phyloP scores from a whole-genome alignment of 2,797 vertebrate genomes.

The Meriones psammophilus region DNA sequence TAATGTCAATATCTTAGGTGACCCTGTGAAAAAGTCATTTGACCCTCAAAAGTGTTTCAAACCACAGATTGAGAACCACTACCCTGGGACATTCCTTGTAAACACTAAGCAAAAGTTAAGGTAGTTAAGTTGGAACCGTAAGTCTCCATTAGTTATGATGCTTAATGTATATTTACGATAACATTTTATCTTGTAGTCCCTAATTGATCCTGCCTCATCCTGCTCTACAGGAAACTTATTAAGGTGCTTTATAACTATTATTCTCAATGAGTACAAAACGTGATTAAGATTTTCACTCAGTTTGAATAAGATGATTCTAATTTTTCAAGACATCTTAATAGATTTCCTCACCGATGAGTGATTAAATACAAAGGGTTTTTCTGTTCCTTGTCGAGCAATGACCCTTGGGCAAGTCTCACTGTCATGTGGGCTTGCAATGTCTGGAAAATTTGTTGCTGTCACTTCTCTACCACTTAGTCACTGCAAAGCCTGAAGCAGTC shows the following conservation, averaged over 20 bases:
- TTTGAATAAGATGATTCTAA: conserved; percentile 46
- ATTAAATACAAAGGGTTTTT: conserved; percentile 22
- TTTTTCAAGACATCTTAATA: conserved; percentile 50
- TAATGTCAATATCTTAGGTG: not conserved
- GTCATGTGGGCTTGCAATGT: not conserved
- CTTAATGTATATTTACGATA: conserved; percentile 40
- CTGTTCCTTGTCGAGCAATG: not conserved
- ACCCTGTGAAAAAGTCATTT: not conserved
- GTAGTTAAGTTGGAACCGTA: not conserved
- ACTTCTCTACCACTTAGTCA: not conserved
- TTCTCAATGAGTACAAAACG: conserved; percentile 46
- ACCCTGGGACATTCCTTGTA: not conserved
- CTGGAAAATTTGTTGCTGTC: not conserved
- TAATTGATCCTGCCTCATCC: not conserved
- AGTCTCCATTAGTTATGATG: not conserved
- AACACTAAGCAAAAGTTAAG: not conserved
- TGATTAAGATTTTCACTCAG: conserved; percentile 58
- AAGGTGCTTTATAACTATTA: conserved; percentile 49
- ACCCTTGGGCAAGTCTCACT: not conserved
- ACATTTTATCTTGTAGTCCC: not conserved
- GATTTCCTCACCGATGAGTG: conserved; percentile 25
- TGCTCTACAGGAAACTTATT: not conserved
- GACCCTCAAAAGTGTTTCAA: not conserved
- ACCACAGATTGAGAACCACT: not conserved
- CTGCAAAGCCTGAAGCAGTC: not conserved